These are phyloP conservation scores for Peromyscus californicus DNA, from an alignment of 2,113 vertebrate genomes.

Conservation along the genomic window DNA sequence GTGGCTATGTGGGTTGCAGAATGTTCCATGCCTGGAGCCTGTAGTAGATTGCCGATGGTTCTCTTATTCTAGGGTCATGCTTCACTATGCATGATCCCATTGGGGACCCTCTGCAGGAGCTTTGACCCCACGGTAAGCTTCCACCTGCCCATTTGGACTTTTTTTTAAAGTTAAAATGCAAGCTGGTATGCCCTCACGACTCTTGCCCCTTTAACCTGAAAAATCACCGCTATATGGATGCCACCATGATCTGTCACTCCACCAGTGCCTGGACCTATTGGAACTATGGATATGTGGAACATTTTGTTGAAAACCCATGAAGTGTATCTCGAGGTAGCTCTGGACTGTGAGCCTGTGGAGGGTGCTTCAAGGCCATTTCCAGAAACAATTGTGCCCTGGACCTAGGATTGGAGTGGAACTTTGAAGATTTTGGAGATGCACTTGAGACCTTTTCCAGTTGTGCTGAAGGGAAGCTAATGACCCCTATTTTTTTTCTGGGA, in stretches of 20 bases:
- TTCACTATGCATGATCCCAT: background rate
- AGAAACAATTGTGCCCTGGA: background rate
- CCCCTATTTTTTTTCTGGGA: too few relatives aligned
- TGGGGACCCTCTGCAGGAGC: background rate
- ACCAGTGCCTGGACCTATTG: background rate
- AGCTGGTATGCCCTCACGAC: background rate
- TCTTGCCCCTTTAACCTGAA: background rate
- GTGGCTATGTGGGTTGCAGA: background rate
- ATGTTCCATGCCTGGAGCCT: background rate
- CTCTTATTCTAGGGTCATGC: background rate
- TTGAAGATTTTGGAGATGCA: background rate
- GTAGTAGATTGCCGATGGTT: background rate
- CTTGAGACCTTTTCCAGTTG: background rate
- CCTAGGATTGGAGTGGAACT: background rate
- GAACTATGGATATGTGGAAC: background rate
- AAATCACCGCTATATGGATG: background rate
- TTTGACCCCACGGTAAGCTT: background rate
- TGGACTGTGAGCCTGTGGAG: too few relatives aligned
- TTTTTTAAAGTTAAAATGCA: background rate
- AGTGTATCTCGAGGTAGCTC: background rate
- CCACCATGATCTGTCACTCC: background rate
- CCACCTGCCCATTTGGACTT: background rate
- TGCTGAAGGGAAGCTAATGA: background rate
- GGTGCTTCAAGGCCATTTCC: background rate
- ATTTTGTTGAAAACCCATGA: background rate